Evolutionary conservation across 2,797 vertebrate species (phyloP).

Genomic region (Synanceia verrucosa): DNA sequence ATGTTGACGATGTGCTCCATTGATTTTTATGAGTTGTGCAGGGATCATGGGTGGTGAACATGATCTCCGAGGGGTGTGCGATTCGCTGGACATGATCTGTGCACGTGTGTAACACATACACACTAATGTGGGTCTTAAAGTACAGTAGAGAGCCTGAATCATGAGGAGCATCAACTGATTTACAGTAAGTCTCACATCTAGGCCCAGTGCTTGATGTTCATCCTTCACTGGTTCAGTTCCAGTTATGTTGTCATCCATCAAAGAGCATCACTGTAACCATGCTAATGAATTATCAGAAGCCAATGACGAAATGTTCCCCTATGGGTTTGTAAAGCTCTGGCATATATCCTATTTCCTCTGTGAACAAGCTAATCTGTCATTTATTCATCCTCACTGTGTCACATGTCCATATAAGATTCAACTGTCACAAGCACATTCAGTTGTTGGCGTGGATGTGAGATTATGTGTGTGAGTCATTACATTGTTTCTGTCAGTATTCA

Average conservation of each 20-base stretch:
- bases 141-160: conserved; percentile 4
- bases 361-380: conserved; percentile 13
- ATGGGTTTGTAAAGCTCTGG: conserved; percentile 21
- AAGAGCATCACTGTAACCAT: conserved; percentile 20
- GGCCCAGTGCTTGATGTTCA: conserved; percentile 26
- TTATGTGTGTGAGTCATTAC: conserved; percentile 34
- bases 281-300: conserved; percentile 61
- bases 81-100: conserved; percentile 60
- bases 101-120: conserved; percentile 18
- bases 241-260: conserved; percentile 41
- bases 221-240: conserved; percentile 31
- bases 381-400: not conserved
- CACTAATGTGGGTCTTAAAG: conserved; percentile 17
- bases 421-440: conserved; percentile 18
- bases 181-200: conserved; percentile 34
- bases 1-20: conserved; percentile 80
- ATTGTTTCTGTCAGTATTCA: conserved; percentile 55
- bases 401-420: conserved; percentile 1
- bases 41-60: conserved; percentile 61
- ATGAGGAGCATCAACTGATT: conserved; percentile 12
- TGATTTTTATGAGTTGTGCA: conserved; percentile 74
- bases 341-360: conserved; percentile 6
- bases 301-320: conserved; percentile 39
- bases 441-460: not conserved
- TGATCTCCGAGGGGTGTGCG: conserved; percentile 58